These are phyloP conservation scores for Aricia artaxerxes DNA, from an alignment of 2,888 invertebrate genomes.

Conservation along the genomic window DNA sequence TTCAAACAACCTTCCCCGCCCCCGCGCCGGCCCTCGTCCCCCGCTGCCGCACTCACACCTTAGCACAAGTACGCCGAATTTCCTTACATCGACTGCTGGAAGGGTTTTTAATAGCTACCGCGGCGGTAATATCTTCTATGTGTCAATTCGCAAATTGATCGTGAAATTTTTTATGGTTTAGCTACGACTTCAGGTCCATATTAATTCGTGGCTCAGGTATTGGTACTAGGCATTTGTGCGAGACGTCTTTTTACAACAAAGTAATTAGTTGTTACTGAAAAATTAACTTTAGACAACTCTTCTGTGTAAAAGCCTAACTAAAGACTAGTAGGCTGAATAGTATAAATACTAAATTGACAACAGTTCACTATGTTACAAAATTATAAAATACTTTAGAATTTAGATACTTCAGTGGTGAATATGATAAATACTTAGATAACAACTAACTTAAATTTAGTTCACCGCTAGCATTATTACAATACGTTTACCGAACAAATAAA, in stretches of 20 bases:
- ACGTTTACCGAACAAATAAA: neutral
- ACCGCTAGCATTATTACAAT: neutral
- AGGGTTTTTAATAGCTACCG: slow-evolving; percentile 24
- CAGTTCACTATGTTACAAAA: too few relatives aligned
- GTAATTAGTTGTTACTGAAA: too few relatives aligned
- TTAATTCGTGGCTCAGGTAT: neutral
- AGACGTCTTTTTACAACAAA: too few relatives aligned
- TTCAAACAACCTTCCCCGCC: slow-evolving; percentile 52
- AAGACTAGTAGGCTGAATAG: too few relatives aligned
- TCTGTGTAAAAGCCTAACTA: too few relatives aligned
- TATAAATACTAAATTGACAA: too few relatives aligned
- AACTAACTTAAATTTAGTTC: too few relatives aligned
- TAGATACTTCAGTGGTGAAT: too few relatives aligned
- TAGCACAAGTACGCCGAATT: slow-evolving; percentile 48
- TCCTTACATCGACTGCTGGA: slow-evolving; percentile 46
- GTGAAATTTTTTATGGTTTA: neutral
- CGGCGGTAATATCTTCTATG: neutral
- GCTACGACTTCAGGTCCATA: neutral
- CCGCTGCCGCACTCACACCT: slow-evolving; percentile 40
- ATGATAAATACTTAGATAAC: too few relatives aligned
- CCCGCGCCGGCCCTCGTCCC: slow-evolving; percentile 41
- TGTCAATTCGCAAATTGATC: neutral
- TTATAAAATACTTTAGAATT: too few relatives aligned
- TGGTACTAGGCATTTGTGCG: too few relatives aligned
- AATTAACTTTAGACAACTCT: too few relatives aligned